Evolutionary conservation across 2,888 invertebrate genomes (phyloP).

Genomic region (Schizotus pectinicornis): DNA sequence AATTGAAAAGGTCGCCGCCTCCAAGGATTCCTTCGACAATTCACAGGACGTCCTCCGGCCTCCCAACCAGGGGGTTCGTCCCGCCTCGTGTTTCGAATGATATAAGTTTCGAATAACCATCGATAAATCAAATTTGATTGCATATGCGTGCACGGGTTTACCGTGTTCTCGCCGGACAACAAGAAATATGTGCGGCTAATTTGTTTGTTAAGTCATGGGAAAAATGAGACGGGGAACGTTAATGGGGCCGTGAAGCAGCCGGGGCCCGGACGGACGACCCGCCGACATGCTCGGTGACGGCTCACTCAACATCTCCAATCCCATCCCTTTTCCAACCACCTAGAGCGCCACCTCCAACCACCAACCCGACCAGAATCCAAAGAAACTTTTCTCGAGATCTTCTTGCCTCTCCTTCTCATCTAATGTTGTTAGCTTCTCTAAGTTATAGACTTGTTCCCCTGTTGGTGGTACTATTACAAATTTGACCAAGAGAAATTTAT

Average conservation of each 20-base stretch:
- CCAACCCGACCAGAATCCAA: too few species aligned
- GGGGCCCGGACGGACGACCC: constrained; percentile 46
- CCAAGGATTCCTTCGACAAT: too few species aligned
- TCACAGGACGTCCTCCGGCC: too few species aligned
- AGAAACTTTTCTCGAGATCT: too few species aligned
- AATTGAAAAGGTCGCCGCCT: too few species aligned
- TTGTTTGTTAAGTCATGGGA: constrained; percentile 53
- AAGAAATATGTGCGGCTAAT: constrained; percentile 53
- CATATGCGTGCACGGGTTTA: constrained; percentile 42
- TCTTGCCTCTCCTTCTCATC: too few species aligned
- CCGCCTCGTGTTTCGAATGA: constrained; percentile 31
- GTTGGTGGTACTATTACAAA: too few species aligned
- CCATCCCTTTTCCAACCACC: not conserved
- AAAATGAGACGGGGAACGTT: constrained; percentile 48
- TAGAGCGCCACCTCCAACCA: too few species aligned
- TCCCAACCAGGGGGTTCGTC: constrained; percentile 19
- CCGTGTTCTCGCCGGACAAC: constrained; percentile 40
- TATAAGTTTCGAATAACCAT: constrained; percentile 42
- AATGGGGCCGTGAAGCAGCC: constrained; percentile 42
- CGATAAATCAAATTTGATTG: constrained; percentile 50
- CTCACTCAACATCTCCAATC: constrained; percentile 35
- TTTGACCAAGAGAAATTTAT: too few species aligned
- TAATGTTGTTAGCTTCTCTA: too few species aligned
- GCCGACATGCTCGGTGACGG: constrained; percentile 44
- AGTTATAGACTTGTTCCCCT: too few species aligned